Conservation (phyloP, 2,888 invertebrate genomes). For the Drosophila yooni region DNA sequence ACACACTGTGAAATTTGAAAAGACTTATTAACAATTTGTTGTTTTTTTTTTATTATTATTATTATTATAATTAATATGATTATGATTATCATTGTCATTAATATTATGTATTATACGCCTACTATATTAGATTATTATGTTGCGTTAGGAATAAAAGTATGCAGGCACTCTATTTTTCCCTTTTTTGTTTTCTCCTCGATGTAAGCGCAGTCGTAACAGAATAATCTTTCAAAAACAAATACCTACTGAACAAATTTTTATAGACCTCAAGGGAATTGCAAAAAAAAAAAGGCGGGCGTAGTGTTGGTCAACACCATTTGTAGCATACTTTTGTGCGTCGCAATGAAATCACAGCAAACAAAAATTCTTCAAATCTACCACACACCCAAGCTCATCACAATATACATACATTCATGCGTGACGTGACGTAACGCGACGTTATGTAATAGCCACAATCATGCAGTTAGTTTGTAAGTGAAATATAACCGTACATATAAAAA, state of each 20-base stretch:
- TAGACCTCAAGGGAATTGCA: constrained; percentile 14
- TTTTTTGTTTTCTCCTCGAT: constrained; percentile 43
- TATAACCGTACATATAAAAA: constrained; percentile 17
- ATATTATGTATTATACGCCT: constrained; percentile 34
- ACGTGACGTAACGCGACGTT: constrained; percentile 14
- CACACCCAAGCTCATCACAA: constrained; percentile 19
- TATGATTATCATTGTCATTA: constrained; percentile 32
- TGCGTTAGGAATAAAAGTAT: constrained; percentile 43
- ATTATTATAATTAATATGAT: constrained; percentile 49
- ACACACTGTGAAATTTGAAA: constrained; percentile 83
- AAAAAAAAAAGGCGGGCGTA: neutral
- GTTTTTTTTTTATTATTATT: constrained; percentile 52
- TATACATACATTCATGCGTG: constrained; percentile 6
- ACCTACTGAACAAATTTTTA: constrained; percentile 8
- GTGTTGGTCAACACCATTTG: constrained; percentile 10
- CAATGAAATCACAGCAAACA: constrained; percentile 9
- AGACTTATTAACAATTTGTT: constrained; percentile 82
- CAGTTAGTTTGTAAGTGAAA: constrained; percentile 23
- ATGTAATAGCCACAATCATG: constrained; percentile 18
- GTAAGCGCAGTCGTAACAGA: constrained; percentile 21
- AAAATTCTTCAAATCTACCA: constrained; percentile 3
- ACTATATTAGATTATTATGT: constrained; percentile 41
- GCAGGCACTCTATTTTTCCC: constrained; percentile 32
- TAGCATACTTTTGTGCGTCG: constrained; percentile 38
- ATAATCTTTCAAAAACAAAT: constrained; percentile 11